Evolutionary conservation across 2,113 vertebrate genomes (phyloP), one percentile per base, ranked within the genome.

Genomic region (Myodes glareolus): DNA sequence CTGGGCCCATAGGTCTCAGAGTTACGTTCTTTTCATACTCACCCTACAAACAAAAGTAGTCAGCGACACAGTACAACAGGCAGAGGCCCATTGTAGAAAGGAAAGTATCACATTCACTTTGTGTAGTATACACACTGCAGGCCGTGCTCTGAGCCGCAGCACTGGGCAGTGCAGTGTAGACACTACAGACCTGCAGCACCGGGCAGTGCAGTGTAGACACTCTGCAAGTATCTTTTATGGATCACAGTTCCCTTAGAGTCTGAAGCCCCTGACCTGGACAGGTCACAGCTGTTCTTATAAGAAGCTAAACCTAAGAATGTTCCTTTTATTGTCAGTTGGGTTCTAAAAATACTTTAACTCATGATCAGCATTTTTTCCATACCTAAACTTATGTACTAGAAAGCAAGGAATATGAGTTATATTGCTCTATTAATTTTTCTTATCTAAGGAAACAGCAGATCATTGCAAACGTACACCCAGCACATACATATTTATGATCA

Each of bases 371-470:
- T 45, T 58, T 77, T 25, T 3, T 42, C 70, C 70, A 36, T 4
- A 86, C 10, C 27, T 33, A 92, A 77, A 92, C n/a, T 68, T 88
- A 87, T 5, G 23, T 9, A 85, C 50, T 55, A 8, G 72, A 45
- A 52, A n/a, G 39, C 65, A 75, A 58, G 45, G 7, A 72, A 0
- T 67, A 42, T 87, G n/a, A 14, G 1, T 78, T 80, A 45, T 47
- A 72, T 75, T 52, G 52, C 1, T 86, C 36, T 67, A 88, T 58
- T 84, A 68, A 77, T 85, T 94, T 94, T 94, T 87, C 36, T 94
- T 93, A 93, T n/a, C 50, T 75, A 63, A 95, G 96, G 25, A 93
- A 96, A 96, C 31, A 80, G 50, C 47, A 76, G 42, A 80, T 55
- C 33, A 80, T 27, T 94, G 31, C 68, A 89, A 91, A 94, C 72